phyloP scores from a whole-genome alignment of 2,888 invertebrate species.

The Myopa testacea region DNA sequence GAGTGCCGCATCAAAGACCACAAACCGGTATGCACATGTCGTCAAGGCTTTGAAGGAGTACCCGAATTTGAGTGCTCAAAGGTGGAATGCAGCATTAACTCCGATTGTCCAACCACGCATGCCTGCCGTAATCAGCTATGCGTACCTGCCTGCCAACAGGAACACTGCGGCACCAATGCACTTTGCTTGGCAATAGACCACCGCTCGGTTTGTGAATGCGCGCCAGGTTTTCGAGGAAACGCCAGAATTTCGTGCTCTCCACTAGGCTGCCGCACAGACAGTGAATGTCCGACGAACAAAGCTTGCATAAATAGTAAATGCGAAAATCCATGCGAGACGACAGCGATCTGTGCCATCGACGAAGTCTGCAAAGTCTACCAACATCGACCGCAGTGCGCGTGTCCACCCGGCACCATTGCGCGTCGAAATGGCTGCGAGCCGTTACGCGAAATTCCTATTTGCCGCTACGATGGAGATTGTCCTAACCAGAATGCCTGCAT shows the following conservation, averaged over 20 bases:
- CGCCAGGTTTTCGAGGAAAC: conserved; percentile 84
- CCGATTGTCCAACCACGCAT: conserved; percentile 85
- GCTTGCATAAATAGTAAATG: conserved; percentile 87
- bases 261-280: conserved; percentile 83
- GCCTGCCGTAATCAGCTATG: conserved; percentile 87
- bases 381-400: conserved; percentile 83
- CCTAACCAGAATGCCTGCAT: conserved; percentile 87
- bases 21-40: conserved; percentile 88
- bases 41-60: conserved; percentile 85
- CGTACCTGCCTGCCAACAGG: conserved; percentile 81
- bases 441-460: conserved; percentile 72
- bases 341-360: conserved; percentile 77
- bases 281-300: conserved; percentile 83
- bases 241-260: conserved; percentile 81
- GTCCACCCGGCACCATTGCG: conserved; percentile 80
- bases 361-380: conserved; percentile 82
- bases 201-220: conserved; percentile 85
- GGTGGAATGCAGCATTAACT: conserved; percentile 79
- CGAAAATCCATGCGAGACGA: conserved; percentile 78
- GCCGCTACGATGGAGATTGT: conserved; percentile 84
- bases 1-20: conserved; percentile 87
- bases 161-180: conserved; percentile 82
- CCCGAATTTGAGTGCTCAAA: conserved; percentile 84
- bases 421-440: conserved; percentile 74
- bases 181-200: conserved; percentile 85